Conservation (phyloP, 2,113 vertebrate genomes). For the Irena cyanogastra region DNA sequence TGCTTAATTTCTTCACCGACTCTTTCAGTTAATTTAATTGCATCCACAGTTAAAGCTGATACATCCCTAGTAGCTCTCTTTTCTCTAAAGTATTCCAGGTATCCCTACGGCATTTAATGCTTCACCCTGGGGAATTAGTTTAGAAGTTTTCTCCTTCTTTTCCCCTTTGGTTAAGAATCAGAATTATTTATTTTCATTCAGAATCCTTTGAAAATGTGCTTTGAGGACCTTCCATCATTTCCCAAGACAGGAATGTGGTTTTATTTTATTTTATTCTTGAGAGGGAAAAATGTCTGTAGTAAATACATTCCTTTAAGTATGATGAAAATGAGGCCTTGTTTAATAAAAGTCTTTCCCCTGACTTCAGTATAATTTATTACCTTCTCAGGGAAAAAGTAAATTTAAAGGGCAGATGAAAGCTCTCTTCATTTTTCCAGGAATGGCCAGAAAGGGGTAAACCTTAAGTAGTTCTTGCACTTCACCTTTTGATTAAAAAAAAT, state of each 20-base stretch:
- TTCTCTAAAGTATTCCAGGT: background rate
- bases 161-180: background rate
- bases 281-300: background rate
- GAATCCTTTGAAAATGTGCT: constrained; percentile 1
- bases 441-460: background rate
- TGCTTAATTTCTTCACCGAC: background rate
- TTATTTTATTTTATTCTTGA: background rate
- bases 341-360: background rate
- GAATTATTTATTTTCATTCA: background rate
- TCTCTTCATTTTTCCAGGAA: background rate
- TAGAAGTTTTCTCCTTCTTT: background rate
- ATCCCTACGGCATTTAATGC: background rate
- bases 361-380: background rate
- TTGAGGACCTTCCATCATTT: background rate
- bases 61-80: background rate
- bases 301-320: background rate
- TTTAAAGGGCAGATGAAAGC: background rate
- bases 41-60: background rate
- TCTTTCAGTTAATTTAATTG: background rate
- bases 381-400: background rate
- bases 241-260: background rate
- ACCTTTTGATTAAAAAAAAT: background rate
- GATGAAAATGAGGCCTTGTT: background rate
- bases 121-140: background rate
- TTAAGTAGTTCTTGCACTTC: background rate